These are phyloP conservation scores for Enteromius afrohamiltoni DNA, from an alignment of 2,797 vertebrate species.

Conservation along the genomic window DNA sequence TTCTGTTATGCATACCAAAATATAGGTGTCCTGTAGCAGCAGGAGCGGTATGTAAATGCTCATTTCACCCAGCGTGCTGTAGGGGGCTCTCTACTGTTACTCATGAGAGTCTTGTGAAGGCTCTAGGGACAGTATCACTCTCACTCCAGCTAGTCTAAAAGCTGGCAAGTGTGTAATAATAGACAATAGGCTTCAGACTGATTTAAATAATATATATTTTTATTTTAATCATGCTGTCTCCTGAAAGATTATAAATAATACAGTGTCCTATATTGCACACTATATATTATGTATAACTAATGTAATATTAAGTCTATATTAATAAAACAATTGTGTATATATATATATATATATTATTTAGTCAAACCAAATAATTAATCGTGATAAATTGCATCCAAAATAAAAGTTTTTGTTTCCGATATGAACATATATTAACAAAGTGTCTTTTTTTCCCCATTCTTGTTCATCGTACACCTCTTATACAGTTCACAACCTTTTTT, in stretches of 20 bases:
- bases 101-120: constrained; percentile 14
- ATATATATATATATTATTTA: neutral
- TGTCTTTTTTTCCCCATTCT: constrained; percentile 10
- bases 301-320: neutral
- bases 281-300: neutral
- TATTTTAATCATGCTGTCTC: neutral
- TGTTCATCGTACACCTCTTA: neutral
- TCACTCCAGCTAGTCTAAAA: constrained; percentile 9
- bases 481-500: neutral
- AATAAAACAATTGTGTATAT: neutral
- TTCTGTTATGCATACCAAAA: constrained; percentile 10
- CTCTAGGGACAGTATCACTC: constrained; percentile 10
- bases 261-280: neutral
- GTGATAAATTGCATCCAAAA: no score
- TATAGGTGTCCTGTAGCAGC: neutral
- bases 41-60: neutral
- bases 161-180: constrained; percentile 43
- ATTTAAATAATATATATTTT: constrained; percentile 16
- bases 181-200: constrained; percentile 20
- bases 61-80: neutral
- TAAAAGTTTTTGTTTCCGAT: no score
- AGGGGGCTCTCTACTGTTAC: constrained; percentile 34
- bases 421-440: neutral
- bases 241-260: constrained; percentile 11
- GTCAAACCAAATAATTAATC: no score